Evolutionary conservation across 2,888 invertebrate genomes (phyloP), one percentile per base, ranked within the genome.

Genomic region (Melanargia galathea): DNA sequence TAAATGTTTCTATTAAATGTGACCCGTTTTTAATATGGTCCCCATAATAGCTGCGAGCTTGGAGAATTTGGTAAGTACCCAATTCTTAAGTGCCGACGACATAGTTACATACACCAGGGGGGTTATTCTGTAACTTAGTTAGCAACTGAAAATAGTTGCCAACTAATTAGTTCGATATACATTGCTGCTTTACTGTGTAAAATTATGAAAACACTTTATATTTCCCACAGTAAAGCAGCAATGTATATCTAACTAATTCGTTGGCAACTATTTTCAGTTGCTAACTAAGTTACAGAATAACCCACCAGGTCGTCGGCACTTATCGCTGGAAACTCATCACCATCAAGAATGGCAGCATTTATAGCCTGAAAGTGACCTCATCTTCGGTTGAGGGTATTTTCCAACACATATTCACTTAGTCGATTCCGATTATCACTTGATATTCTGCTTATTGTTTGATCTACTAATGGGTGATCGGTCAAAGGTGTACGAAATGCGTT

Each of bases 11-110:
- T 40, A 40, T 40, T n/a, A 40, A 40, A 40, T 40, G n/a, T 7
- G 40, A 40, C 16, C 16, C 40, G 40, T 40, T 40, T 40, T 40
- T 40, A 40, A 40, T 40, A n/a, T n/a, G 40, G 2, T 40, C 40
- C 2, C 40, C 40, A 16, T 40, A 40, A 40, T 40, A 40, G 40
- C 40, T 40, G 40, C 40, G 40, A 40, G 40, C 40, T 40, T 40
- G 40, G n/a, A n/a, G n/a, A 33, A 33, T 33, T 33, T 33, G 33
- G 33, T 33, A 33, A 8, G 33, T 33, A 33, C 4, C 33, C 33
- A 11, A 33, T 33, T 1, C 33, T 8, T 33, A 33, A 10, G 10
- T 33, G n/a, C n/a, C n/a, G n/a, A n/a, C n/a, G n/a, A n/a, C n/a
- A n/a, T n/a, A n/a, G n/a, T n/a, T n/a, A n/a, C n/a, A n/a, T n/a